Conservation (phyloP, 2,888 invertebrate species). For the Aricia artaxerxes region DNA sequence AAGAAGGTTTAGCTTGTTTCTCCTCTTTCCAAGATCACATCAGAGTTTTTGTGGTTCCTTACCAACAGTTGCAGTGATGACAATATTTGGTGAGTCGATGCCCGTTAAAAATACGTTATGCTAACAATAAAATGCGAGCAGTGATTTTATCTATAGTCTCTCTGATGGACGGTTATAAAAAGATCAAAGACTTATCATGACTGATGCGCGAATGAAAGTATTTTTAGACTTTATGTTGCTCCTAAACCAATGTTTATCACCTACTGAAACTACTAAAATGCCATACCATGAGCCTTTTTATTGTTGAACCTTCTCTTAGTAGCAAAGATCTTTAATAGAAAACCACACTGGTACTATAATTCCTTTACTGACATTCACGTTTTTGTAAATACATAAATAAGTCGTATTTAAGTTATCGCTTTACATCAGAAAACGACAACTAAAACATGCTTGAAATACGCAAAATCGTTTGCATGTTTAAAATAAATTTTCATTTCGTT, state of each 20-base stretch:
- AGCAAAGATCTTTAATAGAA: neutral
- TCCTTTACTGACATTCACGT: too few relatives aligned
- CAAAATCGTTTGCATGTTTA: too few relatives aligned
- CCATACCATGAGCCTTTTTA: neutral
- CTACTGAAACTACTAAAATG: neutral
- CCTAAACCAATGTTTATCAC: neutral
- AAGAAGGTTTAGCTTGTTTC: neutral
- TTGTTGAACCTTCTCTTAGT: neutral
- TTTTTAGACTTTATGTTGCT: neutral
- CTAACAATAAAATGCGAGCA: neutral
- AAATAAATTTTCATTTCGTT: too few relatives aligned
- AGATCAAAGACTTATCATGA: constrained; percentile 13
- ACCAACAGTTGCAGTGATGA: too few relatives aligned
- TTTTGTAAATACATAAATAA: too few relatives aligned
- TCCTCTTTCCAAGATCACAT: neutral
- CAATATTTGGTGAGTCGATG: neutral
- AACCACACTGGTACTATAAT: neutral
- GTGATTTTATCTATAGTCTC: neutral
- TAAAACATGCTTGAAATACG: too few relatives aligned
- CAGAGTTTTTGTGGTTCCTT: neutral
- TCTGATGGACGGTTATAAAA: constrained; percentile 17
- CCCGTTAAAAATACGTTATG: neutral
- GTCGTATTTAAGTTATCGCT: too few relatives aligned
- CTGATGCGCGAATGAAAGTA: constrained; percentile 1
- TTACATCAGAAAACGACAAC: too few relatives aligned